Conservation (phyloP, 2,888 invertebrate genomes). For the Apodemia mormo region DNA sequence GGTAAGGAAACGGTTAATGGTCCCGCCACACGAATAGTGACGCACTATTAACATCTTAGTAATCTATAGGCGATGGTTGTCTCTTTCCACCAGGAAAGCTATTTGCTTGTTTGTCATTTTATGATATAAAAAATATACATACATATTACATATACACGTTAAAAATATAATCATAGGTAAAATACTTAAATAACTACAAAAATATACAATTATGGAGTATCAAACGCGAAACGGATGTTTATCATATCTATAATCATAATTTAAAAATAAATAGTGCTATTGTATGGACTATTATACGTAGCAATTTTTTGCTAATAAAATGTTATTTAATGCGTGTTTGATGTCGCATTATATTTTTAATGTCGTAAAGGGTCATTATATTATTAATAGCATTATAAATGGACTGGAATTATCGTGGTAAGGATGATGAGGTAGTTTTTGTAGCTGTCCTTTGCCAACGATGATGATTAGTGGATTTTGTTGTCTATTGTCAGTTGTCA, state of each 20-base stretch:
- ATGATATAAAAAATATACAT: too few species aligned
- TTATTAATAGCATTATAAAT: slow-evolving; percentile 79
- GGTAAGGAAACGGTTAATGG: too few species aligned
- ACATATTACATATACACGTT: too few species aligned
- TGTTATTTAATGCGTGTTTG: slow-evolving; percentile 70
- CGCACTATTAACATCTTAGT: too few species aligned
- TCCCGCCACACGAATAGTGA: too few species aligned
- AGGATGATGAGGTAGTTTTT: slow-evolving; percentile 65
- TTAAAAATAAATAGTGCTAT: slow-evolving; percentile 64
- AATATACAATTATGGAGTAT: slow-evolving; percentile 30
- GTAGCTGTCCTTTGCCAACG: slow-evolving; percentile 57
- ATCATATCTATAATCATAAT: slow-evolving; percentile 34
- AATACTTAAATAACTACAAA: slow-evolving; percentile 6
- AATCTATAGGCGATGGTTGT: too few species aligned
- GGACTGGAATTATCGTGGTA: slow-evolving; percentile 60
- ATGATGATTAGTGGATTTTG: background rate
- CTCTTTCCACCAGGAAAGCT: too few species aligned
- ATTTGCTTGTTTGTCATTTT: too few species aligned
- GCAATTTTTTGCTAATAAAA: slow-evolving; percentile 64
- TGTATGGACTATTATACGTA: slow-evolving; percentile 52
- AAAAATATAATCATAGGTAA: background rate
- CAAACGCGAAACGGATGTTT: slow-evolving; percentile 49
- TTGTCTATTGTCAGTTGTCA: background rate
- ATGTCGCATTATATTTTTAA: slow-evolving; percentile 63
- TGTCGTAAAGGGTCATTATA: slow-evolving; percentile 58